These are phyloP conservation scores for Bradysia coprophila DNA, from an alignment of 1,140 invertebrate species.

Conservation along the genomic window DNA sequence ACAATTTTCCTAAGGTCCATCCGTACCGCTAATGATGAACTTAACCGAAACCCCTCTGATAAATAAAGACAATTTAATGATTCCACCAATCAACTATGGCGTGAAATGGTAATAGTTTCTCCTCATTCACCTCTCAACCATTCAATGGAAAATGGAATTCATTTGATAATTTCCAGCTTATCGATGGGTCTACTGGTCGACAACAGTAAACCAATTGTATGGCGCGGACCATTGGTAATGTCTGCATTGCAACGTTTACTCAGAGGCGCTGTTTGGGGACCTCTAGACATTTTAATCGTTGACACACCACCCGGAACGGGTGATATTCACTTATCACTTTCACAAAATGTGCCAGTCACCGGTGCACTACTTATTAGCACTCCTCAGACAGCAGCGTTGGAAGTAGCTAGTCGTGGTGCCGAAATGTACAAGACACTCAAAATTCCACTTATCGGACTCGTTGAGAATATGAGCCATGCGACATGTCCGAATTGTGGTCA, in stretches of 20 bases:
- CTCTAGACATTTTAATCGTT: constrained; percentile 62
- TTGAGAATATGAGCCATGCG: constrained; percentile 70
- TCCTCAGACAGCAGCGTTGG: constrained; percentile 61
- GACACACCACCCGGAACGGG: constrained; percentile 87
- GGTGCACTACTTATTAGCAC: constrained; percentile 70
- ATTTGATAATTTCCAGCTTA: constrained; percentile 36
- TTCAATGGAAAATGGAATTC: constrained; percentile 1
- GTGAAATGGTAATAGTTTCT: constrained; percentile 59
- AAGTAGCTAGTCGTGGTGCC: constrained; percentile 60
- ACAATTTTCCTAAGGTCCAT: too few relatives aligned
- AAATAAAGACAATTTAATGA: constrained; percentile 59
- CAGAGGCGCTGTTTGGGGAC: constrained; percentile 62
- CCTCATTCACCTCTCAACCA: not conserved
- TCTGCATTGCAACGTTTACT: constrained; percentile 71
- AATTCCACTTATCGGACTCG: constrained; percentile 61
- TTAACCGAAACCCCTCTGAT: constrained; percentile 52
- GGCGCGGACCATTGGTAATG: constrained; percentile 90
- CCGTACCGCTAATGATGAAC: constrained; percentile 84
- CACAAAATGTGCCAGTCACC: constrained; percentile 68
- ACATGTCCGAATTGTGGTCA: constrained; percentile 50
- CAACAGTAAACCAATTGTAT: constrained; percentile 60
- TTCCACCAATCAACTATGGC: constrained; percentile 74
- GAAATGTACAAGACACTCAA: constrained; percentile 64
- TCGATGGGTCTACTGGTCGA: constrained; percentile 81
- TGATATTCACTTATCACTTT: constrained; percentile 71